Percentiles rank a stretch among this genome's conserved stretches.
phyloP scores from a whole-genome alignment of 2,888 invertebrate species.

The Chloroclystis v-ata region DNA sequence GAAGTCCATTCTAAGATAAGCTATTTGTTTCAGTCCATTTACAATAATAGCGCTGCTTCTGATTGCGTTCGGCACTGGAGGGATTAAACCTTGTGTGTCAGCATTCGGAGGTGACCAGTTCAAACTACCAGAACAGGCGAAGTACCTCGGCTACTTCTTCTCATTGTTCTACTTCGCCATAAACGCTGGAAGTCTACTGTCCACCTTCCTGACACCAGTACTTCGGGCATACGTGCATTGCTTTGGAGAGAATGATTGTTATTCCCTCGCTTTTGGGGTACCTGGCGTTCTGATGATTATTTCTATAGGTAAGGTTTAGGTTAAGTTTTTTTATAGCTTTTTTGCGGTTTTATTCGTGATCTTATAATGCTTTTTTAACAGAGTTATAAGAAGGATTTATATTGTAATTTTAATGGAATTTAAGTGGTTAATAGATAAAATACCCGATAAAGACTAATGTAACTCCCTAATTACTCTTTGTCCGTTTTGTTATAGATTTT shows the following conservation, averaged over 20 bases:
- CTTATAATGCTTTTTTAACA: too few relatives aligned
- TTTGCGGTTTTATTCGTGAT: too few relatives aligned
- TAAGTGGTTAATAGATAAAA: too few relatives aligned
- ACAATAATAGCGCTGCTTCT: constrained; percentile 83
- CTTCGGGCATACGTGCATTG: constrained; percentile 88
- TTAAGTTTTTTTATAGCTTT: not conserved
- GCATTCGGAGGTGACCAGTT: constrained; percentile 98
- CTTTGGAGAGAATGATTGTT: constrained; percentile 87
- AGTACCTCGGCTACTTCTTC: constrained; percentile 90
- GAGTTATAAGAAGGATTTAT: too few relatives aligned
- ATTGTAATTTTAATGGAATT: too few relatives aligned
- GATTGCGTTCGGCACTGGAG: constrained; percentile 94
- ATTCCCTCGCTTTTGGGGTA: constrained; percentile 91
- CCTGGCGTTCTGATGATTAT: constrained; percentile 91
- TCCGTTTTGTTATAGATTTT: too few relatives aligned
- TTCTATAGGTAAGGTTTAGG: constrained; percentile 81
- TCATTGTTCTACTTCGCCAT: constrained; percentile 97
- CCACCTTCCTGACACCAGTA: constrained; percentile 92
- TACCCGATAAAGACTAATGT: too few relatives aligned
- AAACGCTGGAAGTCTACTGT: constrained; percentile 92
- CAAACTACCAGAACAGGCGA: constrained; percentile 86
- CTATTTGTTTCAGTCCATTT: constrained; percentile 72
- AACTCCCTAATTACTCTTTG: too few relatives aligned
- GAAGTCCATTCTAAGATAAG: too few relatives aligned
- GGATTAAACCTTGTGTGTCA: constrained; percentile 96